phyloP scores from a whole-genome alignment of 1,140 invertebrate genomes.

The Anadara kagoshimensis region DNA sequence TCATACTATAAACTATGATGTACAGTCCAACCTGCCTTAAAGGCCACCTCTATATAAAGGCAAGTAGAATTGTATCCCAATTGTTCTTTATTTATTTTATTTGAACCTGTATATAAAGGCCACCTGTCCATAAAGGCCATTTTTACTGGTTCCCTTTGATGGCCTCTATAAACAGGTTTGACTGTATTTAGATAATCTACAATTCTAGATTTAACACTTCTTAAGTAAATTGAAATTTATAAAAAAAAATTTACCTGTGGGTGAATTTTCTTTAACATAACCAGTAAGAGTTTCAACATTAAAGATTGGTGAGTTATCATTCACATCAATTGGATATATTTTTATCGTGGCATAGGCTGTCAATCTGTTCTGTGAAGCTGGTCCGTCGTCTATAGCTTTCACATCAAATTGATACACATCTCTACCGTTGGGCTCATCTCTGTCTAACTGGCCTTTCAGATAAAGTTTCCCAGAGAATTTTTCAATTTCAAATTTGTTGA shows the following conservation, averaged over 20 bases:
- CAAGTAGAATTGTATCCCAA: too few relatives aligned
- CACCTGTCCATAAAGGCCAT: too few relatives aligned
- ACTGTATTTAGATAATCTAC: too few relatives aligned
- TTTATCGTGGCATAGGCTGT: slow-evolving; percentile 98
- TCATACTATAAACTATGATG: too few relatives aligned
- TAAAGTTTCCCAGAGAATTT: slow-evolving; percentile 80
- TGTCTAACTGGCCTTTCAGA: slow-evolving; percentile 87
- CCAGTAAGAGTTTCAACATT: slow-evolving; percentile 42
- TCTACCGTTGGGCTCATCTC: slow-evolving; percentile 95
- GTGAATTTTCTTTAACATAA: slow-evolving; percentile 54
- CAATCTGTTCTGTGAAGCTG: slow-evolving; percentile 76
- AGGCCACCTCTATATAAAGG: too few relatives aligned
- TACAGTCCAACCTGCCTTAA: too few relatives aligned
- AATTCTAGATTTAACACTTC: too few relatives aligned
- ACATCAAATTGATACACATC: slow-evolving; percentile 98
- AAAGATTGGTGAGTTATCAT: slow-evolving; percentile 98
- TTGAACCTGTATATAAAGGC: too few relatives aligned
- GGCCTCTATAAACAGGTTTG: too few relatives aligned
- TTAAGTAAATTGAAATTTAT: not conserved
- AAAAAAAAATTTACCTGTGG: slow-evolving; percentile 43
- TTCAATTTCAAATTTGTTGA: slow-evolving; percentile 88
- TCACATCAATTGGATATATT: slow-evolving; percentile 97
- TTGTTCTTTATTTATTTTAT: too few relatives aligned
- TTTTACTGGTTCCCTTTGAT: too few relatives aligned
- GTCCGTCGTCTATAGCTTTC: slow-evolving; percentile 94